Percentiles rank a stretch among this genome's conserved stretches.
Evolutionary conservation across 2,888 invertebrate genomes (phyloP).

Genomic region (Trissonchulus latispiculum): DNA sequence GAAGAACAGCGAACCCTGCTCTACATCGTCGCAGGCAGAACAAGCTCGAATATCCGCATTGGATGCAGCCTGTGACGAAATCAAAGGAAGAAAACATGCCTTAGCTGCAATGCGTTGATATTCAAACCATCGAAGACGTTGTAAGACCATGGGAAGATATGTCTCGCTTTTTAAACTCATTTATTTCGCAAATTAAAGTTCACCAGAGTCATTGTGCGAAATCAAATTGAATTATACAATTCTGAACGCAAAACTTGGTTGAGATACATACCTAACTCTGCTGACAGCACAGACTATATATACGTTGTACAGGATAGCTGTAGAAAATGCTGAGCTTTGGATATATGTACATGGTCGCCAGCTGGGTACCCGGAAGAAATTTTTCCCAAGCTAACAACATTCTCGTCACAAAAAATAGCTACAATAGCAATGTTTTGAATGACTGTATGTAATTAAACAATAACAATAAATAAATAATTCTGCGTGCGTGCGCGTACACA

Average conservation of each 20-base stretch:
- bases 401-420: no score
- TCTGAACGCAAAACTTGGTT: slow-evolving; percentile 2
- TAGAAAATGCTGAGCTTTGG: no score
- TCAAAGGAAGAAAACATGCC: no score
- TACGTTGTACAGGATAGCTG: no score
- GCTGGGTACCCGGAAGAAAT: no score
- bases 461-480: no score
- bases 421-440: no score
- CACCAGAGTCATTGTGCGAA: not conserved
- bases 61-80: not conserved
- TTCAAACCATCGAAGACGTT: not conserved
- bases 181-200: not conserved
- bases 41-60: not conserved
- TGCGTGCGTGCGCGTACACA: no score
- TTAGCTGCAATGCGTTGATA: not conserved
- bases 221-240: not conserved
- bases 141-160: not conserved
- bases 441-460: no score
- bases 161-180: not conserved
- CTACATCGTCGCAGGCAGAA: not conserved
- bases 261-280: not conserved
- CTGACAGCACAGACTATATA: no score
- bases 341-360: no score
- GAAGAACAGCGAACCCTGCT: not conserved
- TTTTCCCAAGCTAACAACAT: no score